Evolutionary conservation across 2,797 vertebrate genomes (phyloP).

Genomic region (Myoxocephalus aenaeus): DNA sequence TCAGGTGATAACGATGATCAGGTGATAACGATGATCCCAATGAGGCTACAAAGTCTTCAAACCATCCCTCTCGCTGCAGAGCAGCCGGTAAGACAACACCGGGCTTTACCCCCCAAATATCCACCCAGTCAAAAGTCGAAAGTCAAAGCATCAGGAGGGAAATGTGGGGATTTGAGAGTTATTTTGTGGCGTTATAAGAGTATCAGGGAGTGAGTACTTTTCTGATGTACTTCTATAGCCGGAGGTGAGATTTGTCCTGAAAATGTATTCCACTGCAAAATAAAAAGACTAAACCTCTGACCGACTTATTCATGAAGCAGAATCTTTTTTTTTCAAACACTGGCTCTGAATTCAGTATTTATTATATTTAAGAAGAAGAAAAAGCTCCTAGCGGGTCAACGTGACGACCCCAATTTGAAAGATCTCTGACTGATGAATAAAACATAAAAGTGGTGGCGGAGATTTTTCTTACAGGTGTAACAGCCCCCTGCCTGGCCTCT

Average conservation of each 20-base stretch:
- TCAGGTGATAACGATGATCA: too few relatives aligned
- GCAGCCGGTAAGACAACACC: not conserved
- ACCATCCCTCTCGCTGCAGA: not conserved
- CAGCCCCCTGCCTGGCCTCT: not conserved
- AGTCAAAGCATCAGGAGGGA: not conserved
- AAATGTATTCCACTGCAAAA: not conserved
- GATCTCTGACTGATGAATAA: conserved; percentile 24
- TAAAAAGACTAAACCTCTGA: not conserved
- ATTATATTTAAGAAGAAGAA: not conserved
- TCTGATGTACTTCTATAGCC: not conserved
- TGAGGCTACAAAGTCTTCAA: not conserved
- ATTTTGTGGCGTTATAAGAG: not conserved
- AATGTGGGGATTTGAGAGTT: not conserved
- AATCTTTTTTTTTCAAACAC: not conserved
- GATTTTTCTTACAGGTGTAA: not conserved
- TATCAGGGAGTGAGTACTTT: not conserved
- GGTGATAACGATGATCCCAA: not conserved
- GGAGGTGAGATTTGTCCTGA: not conserved
- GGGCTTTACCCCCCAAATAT: too few relatives aligned
- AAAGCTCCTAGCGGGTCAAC: not conserved
- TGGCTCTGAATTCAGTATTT: not conserved
- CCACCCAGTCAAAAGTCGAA: not conserved
- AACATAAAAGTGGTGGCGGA: conserved; percentile 4
- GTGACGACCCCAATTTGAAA: not conserved
- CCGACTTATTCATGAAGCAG: not conserved